phyloP scores from a whole-genome alignment of 2,113 vertebrate species.

The Theristicus caerulescens region DNA sequence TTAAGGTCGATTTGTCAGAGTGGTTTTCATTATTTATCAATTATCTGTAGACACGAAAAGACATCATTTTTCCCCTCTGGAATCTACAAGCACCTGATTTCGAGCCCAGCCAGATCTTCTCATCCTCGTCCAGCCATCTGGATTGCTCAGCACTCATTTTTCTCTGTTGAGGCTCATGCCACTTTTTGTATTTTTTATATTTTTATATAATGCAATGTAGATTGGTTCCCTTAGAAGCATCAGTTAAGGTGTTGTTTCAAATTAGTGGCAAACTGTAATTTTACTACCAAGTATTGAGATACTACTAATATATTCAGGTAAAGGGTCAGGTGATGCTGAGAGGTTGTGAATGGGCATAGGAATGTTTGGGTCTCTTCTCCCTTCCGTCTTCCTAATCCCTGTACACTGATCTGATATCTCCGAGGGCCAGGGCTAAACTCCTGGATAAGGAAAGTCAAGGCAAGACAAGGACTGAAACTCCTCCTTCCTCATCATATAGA shows the following conservation, averaged over 20 bases:
- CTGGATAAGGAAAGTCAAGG: not conserved
- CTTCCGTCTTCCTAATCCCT: not conserved
- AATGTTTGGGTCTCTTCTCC: not conserved
- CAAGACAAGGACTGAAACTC: not conserved
- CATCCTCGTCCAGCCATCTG: not conserved
- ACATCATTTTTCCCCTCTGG: not conserved
- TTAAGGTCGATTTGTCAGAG: not conserved
- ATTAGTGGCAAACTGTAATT: not conserved
- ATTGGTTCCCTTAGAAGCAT: not conserved
- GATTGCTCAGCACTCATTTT: not conserved
- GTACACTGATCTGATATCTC: not conserved
- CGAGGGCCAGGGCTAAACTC: not conserved
- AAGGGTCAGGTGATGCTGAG: not conserved
- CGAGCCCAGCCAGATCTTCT: not conserved
- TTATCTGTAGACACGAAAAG: not conserved
- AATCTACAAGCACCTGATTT: not conserved
- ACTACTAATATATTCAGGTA: not conserved
- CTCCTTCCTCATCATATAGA: not conserved
- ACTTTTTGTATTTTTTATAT: not conserved
- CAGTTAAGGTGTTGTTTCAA: not conserved
- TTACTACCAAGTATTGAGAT: not conserved
- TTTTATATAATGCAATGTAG: not conserved
- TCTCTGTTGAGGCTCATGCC: not conserved
- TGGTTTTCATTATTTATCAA: not conserved
- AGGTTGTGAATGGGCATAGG: not conserved